Percentiles rank a stretch among this genome's conserved stretches.
These are phyloP conservation scores for Orchestia grillus DNA, from an alignment of 1,140 invertebrate genomes.

Conservation along the genomic window DNA sequence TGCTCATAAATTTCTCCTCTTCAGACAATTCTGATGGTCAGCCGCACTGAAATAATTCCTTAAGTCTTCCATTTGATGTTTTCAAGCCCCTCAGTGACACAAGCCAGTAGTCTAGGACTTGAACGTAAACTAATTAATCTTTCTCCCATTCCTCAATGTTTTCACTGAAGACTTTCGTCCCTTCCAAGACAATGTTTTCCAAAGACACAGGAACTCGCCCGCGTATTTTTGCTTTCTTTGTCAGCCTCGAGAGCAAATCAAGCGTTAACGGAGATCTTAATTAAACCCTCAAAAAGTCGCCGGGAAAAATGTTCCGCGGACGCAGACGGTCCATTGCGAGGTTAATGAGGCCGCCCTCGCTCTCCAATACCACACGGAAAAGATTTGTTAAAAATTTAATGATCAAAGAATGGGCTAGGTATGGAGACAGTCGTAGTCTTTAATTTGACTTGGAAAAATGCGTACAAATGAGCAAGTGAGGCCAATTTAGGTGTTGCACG, in stretches of 20 bases:
- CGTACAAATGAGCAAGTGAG: neutral
- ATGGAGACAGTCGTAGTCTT: neutral
- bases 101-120: neutral
- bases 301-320: neutral
- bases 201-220: neutral
- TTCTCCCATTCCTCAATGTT: neutral
- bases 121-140: neutral
- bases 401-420: neutral
- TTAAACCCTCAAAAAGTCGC: neutral
- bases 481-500: neutral
- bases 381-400: neutral
- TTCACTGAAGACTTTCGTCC: neutral
- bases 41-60: neutral
- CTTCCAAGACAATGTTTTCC: neutral
- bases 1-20: neutral
- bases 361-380: neutral
- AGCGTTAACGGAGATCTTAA: neutral
- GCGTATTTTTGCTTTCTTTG: neutral
- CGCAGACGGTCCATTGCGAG: neutral
- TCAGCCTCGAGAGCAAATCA: neutral
- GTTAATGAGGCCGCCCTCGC: neutral
- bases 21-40: neutral
- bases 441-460: neutral
- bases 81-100: neutral
- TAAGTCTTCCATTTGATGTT: neutral